A percentile compares a stretch with the other conserved stretches of the same genome.
Conservation (phyloP, 2,888 invertebrate species). For the Clusia tigrina region DNA sequence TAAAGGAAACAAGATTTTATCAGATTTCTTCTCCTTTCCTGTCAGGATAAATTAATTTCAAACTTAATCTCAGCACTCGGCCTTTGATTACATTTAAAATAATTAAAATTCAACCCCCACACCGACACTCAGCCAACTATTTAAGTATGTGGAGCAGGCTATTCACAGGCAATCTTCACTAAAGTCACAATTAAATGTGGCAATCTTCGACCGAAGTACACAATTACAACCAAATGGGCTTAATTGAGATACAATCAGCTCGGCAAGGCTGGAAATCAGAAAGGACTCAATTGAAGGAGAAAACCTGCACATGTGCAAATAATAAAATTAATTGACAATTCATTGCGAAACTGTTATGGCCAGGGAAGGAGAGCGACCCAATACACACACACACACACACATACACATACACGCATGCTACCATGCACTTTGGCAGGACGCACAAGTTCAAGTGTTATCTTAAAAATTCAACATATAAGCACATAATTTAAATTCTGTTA, state of each 20-base stretch:
- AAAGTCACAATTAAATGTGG: slow-evolving; percentile 8
- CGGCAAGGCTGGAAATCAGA: slow-evolving; percentile 2
- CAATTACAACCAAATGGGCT: slow-evolving; percentile 1
- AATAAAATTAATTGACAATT: slow-evolving; percentile 38
- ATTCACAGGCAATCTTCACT: not conserved
- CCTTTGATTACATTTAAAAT: too few species aligned
- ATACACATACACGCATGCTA: not conserved
- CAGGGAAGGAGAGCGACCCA: not conserved
- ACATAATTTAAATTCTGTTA: slow-evolving; percentile 24
- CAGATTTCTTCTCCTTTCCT: too few species aligned
- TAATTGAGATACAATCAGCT: slow-evolving; percentile 20
- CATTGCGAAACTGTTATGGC: slow-evolving; percentile 22
- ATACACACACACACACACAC: not conserved
- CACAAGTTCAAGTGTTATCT: slow-evolving; percentile 25
- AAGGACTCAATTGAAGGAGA: not conserved
- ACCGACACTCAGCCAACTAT: too few species aligned
- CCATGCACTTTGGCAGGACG: not conserved
- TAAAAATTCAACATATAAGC: slow-evolving; percentile 22
- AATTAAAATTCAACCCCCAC: too few species aligned
- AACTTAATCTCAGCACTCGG: too few species aligned
- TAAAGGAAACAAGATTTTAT: too few species aligned
- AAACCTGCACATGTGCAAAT: slow-evolving; percentile 30
- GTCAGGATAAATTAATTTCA: too few species aligned
- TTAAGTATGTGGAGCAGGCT: too few species aligned
- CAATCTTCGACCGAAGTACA: too few species aligned